phyloP scores from a whole-genome alignment of 2,888 invertebrate genomes.

The Norana najaformis region DNA sequence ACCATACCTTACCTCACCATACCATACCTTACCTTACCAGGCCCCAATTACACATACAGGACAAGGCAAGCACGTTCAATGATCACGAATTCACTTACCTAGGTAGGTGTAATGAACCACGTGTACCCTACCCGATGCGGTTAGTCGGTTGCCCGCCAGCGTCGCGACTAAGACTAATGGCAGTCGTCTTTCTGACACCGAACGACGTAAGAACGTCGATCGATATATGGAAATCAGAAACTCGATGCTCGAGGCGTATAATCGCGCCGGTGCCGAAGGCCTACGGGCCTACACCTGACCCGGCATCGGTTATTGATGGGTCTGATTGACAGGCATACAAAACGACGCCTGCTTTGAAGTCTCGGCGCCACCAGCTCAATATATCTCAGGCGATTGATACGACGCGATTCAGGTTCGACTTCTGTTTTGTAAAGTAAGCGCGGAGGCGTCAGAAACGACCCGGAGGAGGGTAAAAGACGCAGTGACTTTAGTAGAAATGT shows the following conservation, averaged over 20 bases:
- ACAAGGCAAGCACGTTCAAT: not conserved
- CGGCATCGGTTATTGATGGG: not conserved
- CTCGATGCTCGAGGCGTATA: not conserved
- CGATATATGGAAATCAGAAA: not conserved
- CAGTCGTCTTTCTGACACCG: constrained; percentile 13
- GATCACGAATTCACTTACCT: not conserved
- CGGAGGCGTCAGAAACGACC: too few species aligned
- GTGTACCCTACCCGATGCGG: not conserved
- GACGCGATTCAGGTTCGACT: not conserved
- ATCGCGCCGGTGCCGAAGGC: not conserved
- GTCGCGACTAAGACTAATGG: not conserved
- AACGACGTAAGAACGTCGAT: not conserved
- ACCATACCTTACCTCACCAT: too few species aligned
- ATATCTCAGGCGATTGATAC: not conserved
- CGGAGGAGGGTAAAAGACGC: too few species aligned
- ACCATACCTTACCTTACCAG: too few species aligned
- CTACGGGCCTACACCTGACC: not conserved
- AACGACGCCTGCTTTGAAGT: not conserved
- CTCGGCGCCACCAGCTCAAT: not conserved
- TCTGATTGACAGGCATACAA: not conserved
- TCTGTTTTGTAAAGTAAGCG: not conserved
- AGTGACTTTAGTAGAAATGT: too few species aligned
- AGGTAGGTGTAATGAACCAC: not conserved
- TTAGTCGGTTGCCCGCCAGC: not conserved
- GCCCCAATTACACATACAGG: too few species aligned